These are phyloP conservation scores for Galerucella pusilla DNA, from an alignment of 2,888 invertebrate genomes.

Conservation along the genomic window DNA sequence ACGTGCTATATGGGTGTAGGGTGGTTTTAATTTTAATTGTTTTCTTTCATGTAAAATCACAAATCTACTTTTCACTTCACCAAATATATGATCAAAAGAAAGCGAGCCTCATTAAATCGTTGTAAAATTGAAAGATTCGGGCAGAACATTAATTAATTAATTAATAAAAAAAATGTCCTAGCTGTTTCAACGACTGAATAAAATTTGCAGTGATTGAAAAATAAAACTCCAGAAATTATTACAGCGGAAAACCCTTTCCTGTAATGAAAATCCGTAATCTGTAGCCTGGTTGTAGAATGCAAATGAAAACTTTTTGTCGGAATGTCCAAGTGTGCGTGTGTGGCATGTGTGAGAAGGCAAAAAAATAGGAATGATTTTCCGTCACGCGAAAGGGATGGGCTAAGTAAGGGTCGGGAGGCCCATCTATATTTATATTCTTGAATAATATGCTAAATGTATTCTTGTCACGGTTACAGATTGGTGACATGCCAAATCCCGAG, in stretches of 20 bases:
- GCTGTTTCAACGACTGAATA: not conserved
- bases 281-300: constrained; percentile 31
- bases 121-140: no score
- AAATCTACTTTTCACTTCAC: no score
- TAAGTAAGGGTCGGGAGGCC: constrained; percentile 44
- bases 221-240: constrained; percentile 5
- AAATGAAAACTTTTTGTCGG: constrained; percentile 38
- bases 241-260: constrained; percentile 22
- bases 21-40: no score
- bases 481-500: constrained; percentile 87
- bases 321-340: constrained; percentile 43
- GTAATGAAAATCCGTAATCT: constrained; percentile 35
- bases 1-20: no score
- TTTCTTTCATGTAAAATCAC: no score
- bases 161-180: constrained; percentile 8
- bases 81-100: no score
- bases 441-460: constrained; percentile 52
- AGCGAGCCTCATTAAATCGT: no score
- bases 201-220: constrained; percentile 25
- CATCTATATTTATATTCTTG: constrained; percentile 44
- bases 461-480: constrained; percentile 74
- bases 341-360: constrained; percentile 51
- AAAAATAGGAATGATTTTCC: constrained; percentile 49
- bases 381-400: constrained; percentile 62
- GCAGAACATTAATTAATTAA: constrained; percentile 14